Evolutionary conservation across 2,113 vertebrate species (phyloP), one percentile per base, ranked within the genome.

Genomic region (Chlorocebus sabaeus): DNA sequence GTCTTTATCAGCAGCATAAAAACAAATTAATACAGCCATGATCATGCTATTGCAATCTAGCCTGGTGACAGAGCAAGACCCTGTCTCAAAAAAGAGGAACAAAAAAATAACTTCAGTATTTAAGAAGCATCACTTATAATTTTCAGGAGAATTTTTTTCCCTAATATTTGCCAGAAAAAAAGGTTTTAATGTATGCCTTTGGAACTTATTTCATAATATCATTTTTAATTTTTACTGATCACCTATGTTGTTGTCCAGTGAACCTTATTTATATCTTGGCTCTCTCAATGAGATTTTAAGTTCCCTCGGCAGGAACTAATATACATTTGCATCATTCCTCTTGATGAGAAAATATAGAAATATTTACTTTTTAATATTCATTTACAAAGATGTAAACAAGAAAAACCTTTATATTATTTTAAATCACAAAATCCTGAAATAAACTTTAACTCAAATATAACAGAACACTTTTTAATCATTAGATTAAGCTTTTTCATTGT

Each of bases 401-500:
- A 57, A 89, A 93, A 96, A 48, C 61, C 7, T 23, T 80, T 61
- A 80, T 43, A 92, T 85, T 35, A 48, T 88, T 92, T 95, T 89
- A 94, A 96, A 93, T 64, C 50, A 84, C 13, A 90, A 2, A 79
- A 43, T 45, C 95, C 68, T 94, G 43, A 97, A 94, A 86, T 93
- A 90, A 90, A 84, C 43, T 90, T 61, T 10, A 95, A 22, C 22
- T 89, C 40, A 86, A 86, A 85, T 91, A 78, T 32, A 94, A 82
- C 22, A 89, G 80, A 96, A 85, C 3, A 94, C 6, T 75, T 96
- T 83, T 97, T 94, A 83, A 92, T 95, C 72, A 96, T 84, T 79
- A 73, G 27, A 94, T 95, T 94, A 96, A 95, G 78, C 40, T 40
- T 95, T 40, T 88, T 92, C 59, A 81, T 96, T 89, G 88, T 96